Base-by-base conservation (phyloP, 2,113 vertebrate genomes). In the Arizona elegans region DNA sequence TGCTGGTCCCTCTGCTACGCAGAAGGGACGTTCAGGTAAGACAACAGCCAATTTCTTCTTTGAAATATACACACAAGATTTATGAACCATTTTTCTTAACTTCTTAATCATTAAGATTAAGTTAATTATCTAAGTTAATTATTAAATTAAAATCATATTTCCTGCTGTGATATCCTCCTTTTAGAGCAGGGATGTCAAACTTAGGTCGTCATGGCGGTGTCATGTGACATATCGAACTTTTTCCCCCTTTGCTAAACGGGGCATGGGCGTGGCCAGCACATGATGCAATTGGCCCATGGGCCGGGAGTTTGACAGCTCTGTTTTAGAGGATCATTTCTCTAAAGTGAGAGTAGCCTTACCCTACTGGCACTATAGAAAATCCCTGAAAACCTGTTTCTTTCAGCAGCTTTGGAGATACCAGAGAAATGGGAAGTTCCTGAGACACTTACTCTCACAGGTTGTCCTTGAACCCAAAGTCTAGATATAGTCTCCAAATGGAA, bases 201-300 rank as follows among this genome's bases (percentile, higher is more conserved):
- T 58, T 19, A 58, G 0, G 1, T 21, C 0, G 0, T 58, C 21
- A 23, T 0, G 8, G 2, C 23, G 23, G 58, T 23, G 8, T 59
- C 58, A 59, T 3, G 1, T 59, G 58, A 59, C 1, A 0, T 59
- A 59, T 59, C 23, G 56, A 19, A 23, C 8, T 24, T 59, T 59
- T 9, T 3, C 1, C 58, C 23, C 23, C 58, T 59, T 59, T 2
- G 8, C 23, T 24, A 59, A 59, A 59, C 23, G 0, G 23, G 58
- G 56, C 21, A 1, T 58, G 56, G 56, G 21, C 7, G 2, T 59
- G 58, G 58, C 23, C 58, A 59, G 58, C 8, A 8, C 0, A 1
- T 59, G 58, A 59, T 0, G 0, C 58, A 59, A 1, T 17, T 9
- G 8, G 56, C 7, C 56, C 7, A 0, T 2, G 6, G 21, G 56